Percentiles rank a stretch among this genome's conserved stretches.
phyloP scores from a whole-genome alignment of 2,113 vertebrate genomes.

The Numenius arquata region DNA sequence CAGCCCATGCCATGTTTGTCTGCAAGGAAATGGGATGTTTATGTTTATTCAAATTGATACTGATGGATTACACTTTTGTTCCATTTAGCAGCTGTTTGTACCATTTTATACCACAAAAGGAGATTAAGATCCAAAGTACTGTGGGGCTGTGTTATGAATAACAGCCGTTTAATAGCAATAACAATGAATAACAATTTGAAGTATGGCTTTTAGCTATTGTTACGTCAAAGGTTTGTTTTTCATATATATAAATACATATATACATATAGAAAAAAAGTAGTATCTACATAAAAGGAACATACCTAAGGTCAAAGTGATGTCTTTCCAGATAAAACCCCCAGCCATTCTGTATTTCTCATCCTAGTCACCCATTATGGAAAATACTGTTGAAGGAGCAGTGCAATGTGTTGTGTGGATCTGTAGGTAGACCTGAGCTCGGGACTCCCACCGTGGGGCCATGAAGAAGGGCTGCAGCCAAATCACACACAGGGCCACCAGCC shows the following conservation, averaged over 20 bases:
- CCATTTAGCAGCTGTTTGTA: constrained; percentile 56
- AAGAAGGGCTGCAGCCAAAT: neutral
- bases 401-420: neutral
- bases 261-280: neutral
- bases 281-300: neutral
- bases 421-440: neutral
- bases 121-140: constrained; percentile 45
- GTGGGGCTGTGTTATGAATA: constrained; percentile 1
- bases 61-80: constrained; percentile 56
- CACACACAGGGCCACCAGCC: neutral
- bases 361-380: neutral
- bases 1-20: neutral
- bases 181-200: neutral
- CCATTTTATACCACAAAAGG: constrained; percentile 23
- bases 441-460: rapidly evolving
- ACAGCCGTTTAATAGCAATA: neutral
- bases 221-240: neutral
- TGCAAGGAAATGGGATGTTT: constrained; percentile 58
- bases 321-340: neutral
- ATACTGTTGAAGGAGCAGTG: neutral
- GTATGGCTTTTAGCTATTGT: neutral
- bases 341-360: neutral
- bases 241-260: neutral
- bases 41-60: constrained; percentile 35
- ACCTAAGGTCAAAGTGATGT: neutral